Base-by-base conservation (phyloP, 1,140 invertebrate genomes). In the Drosophila oshimai region DNA sequence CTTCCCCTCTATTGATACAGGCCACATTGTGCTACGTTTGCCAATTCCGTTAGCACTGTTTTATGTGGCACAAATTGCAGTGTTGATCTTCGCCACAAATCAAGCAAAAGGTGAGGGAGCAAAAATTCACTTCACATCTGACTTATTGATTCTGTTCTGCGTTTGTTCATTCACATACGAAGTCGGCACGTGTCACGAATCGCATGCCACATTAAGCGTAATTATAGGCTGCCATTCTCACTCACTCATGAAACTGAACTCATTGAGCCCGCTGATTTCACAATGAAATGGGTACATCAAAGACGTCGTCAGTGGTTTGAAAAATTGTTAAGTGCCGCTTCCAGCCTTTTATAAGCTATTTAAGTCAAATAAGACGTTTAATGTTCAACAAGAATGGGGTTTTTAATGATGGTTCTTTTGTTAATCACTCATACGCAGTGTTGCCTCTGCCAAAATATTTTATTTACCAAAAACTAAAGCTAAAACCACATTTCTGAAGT, bases 11-110 rank as follows among this genome's bases (percentile, higher is more conserved):
- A 13, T 39, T 15, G 28, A 31, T 39, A 22, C 26, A 12, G 20
- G 28, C 33, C 34, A 17, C n/a, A 20, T 20, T 28, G 5, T 18
- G 12, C 51, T 22, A 15, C 28, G 18, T 26, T 36, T 47, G 4
- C 1, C 60, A 7, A 31, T 28, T 65, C 61, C 61, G 61, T 65
- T 65, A 65, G 33, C 18, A 37, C 50, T 17, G 55, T 39, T 60
- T 58, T 37, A 12, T 10, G n/a, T 33, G 28, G 10, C 3, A 24
- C 13, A 15, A 22, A 29, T 36, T 47, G 58, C 41, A 39, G 37
- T 39, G 12, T 26, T 17, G 18, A 13, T 13, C 9, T 18, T 10
- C 20, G 13, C 9, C 26, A 10, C 15, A 26, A 20, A 33, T 33
- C n/a, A 26, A 26, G 6, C 5, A 24, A 44, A 58, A 65, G 42